Conservation (phyloP, 1,140 invertebrate genomes). For the Chelonus insularis region DNA sequence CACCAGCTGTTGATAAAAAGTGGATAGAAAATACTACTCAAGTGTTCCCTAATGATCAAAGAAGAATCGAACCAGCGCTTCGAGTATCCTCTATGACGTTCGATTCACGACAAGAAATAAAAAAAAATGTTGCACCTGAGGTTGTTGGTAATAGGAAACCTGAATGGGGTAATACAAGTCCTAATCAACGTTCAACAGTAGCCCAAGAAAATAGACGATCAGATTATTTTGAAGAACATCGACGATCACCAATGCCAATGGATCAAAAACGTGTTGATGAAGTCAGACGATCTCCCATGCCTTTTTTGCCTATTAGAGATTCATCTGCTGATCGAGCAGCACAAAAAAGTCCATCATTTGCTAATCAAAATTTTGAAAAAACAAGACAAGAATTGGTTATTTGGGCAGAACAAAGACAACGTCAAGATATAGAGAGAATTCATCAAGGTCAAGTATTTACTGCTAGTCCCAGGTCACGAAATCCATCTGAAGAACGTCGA, state of each 20-base stretch:
- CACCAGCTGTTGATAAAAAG: slow-evolving; percentile 40
- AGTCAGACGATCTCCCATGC: slow-evolving; percentile 53
- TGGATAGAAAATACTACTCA: slow-evolving; percentile 41
- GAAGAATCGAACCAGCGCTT: slow-evolving; percentile 43
- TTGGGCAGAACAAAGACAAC: slow-evolving; percentile 55
- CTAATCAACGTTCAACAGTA: slow-evolving; percentile 47
- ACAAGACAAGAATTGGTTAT: slow-evolving; percentile 54
- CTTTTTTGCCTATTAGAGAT: slow-evolving; percentile 53
- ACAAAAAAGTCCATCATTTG: slow-evolving; percentile 51
- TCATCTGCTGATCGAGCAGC: slow-evolving; percentile 44
- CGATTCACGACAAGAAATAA: slow-evolving; percentile 46
- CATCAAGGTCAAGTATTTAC: slow-evolving; percentile 46
- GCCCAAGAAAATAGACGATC: slow-evolving; percentile 52
- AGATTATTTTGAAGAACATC: slow-evolving; percentile 57
- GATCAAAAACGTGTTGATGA: slow-evolving; percentile 54
- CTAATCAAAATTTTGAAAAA: slow-evolving; percentile 56
- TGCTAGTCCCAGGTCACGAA: slow-evolving; percentile 52
- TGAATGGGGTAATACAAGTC: slow-evolving; percentile 51
- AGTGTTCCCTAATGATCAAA: slow-evolving; percentile 44
- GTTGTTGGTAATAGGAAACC: slow-evolving; percentile 38
- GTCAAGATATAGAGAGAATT: slow-evolving; percentile 53
- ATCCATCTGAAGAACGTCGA: slow-evolving; percentile 51
- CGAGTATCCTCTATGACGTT: slow-evolving; percentile 53
- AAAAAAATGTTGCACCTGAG: slow-evolving; percentile 40
- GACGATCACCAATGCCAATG: slow-evolving; percentile 53